Conservation (phyloP, 2,113 vertebrate species). For the Melozone crissalis region DNA sequence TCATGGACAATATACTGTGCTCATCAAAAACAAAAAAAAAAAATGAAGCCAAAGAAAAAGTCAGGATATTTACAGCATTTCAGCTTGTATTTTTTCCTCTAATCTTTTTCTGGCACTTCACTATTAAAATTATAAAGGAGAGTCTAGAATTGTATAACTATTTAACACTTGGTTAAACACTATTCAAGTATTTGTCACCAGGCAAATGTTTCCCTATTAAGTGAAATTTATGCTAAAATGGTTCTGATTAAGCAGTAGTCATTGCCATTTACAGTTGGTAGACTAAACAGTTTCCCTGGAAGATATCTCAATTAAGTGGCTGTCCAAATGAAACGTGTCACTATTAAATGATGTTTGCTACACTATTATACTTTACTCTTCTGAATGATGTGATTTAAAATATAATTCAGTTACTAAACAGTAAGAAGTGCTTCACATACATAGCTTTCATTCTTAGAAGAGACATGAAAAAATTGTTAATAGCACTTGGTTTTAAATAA, state of each 20-base stretch:
- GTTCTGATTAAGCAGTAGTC: constrained; percentile 62
- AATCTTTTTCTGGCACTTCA: constrained; percentile 34
- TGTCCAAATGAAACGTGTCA: constrained; percentile 50
- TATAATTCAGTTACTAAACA: constrained; percentile 15
- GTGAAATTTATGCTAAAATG: constrained; percentile 55
- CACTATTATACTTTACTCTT: constrained; percentile 18
- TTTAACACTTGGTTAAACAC: constrained; percentile 69
- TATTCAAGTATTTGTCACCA: constrained; percentile 65
- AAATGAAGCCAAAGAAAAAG: background rate
- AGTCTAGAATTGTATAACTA: constrained; percentile 46
- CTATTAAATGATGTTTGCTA: constrained; percentile 38
- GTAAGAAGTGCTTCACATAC: background rate
- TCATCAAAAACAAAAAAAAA: background rate
- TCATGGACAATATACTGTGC: background rate
- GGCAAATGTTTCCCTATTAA: constrained; percentile 59
- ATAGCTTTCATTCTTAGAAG: constrained; percentile 4
- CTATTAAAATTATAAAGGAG: constrained; percentile 53
- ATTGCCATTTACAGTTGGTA: constrained; percentile 61
- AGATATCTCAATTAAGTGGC: constrained; percentile 63
- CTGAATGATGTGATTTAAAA: constrained; percentile 23
- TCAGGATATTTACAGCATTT: background rate
- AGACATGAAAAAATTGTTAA: background rate
- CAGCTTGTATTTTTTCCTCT: background rate
- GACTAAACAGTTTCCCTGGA: constrained; percentile 50
- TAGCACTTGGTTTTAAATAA: constrained; percentile 1